These are phyloP conservation scores for Condylura cristata DNA, from an alignment of 2,113 vertebrate species.

Conservation along the genomic window DNA sequence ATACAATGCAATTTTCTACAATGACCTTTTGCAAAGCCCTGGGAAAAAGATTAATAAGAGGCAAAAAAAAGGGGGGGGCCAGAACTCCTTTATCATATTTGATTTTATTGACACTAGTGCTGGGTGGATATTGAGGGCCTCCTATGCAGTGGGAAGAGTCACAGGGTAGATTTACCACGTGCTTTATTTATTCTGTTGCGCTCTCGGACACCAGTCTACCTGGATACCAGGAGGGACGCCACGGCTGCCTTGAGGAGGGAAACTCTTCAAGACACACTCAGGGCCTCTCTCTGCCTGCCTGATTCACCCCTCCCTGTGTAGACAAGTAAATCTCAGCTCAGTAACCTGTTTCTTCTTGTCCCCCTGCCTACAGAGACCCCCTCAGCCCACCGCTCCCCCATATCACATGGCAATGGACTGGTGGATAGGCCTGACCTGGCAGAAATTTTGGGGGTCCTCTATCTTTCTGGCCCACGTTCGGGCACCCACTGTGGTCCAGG, in stretches of 20 bases:
- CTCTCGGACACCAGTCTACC: neutral
- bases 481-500: no score
- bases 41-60: neutral
- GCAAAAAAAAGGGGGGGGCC: neutral
- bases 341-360: accelerated
- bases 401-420: accelerated
- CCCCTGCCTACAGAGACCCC: neutral
- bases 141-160: neutral
- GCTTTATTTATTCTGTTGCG: neutral
- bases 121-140: neutral
- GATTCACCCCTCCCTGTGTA: neutral
- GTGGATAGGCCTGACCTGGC: no score
- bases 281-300: neutral
- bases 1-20: slow-evolving; percentile 50
- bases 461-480: neutral
- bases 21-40: slow-evolving; percentile 46
- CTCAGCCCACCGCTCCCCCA: accelerated
- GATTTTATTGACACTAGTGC: neutral
- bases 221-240: accelerated
- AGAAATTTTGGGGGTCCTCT: neutral
- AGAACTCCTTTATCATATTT: neutral
- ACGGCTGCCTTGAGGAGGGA: neutral
- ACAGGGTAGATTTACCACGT: accelerated
- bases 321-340: neutral
- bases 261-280: neutral